A percentile compares a stretch with the other conserved stretches of the same genome.
phyloP scores from a whole-genome alignment of 2,113 vertebrate genomes.

The Oenanthe melanoleuca region DNA sequence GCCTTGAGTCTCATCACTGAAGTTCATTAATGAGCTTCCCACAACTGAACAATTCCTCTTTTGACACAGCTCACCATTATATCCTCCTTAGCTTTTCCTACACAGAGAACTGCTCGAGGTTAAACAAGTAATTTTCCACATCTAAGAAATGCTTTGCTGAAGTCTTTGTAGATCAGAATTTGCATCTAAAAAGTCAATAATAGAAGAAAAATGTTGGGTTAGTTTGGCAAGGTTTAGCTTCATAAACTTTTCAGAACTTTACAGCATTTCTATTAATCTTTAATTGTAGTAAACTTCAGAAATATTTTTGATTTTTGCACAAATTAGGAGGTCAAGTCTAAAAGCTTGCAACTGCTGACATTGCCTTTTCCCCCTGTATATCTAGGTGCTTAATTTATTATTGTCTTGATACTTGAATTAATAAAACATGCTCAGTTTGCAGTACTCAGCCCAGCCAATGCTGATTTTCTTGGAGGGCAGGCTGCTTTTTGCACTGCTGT shows the following conservation, averaged over 20 bases:
- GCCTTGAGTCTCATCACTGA: neutral
- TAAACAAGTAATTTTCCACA: neutral
- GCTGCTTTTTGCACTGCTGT: neutral
- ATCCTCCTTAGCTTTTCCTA: neutral
- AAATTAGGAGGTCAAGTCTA: neutral
- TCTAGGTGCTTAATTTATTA: conserved; percentile 1
- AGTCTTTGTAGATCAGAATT: neutral
- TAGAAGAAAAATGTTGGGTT: neutral
- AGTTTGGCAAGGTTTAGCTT: neutral
- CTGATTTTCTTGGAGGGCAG: neutral
- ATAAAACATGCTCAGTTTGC: conserved; percentile 6
- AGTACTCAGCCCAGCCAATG: neutral
- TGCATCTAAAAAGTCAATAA: neutral
- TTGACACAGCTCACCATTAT: neutral
- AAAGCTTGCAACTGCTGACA: neutral
- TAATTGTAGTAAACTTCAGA: neutral
- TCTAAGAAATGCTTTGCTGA: neutral
- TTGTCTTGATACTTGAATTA: neutral
- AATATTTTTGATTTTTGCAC: neutral
- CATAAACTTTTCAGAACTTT: neutral
- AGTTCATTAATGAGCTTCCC: neutral
- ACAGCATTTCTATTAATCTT: neutral
- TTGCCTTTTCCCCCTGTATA: neutral
- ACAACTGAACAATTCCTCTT: neutral
- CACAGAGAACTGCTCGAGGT: neutral